Percentiles rank a stretch among this genome's conserved stretches.
Conservation (phyloP, 2,888 invertebrate genomes). For the Chesias legatella region DNA sequence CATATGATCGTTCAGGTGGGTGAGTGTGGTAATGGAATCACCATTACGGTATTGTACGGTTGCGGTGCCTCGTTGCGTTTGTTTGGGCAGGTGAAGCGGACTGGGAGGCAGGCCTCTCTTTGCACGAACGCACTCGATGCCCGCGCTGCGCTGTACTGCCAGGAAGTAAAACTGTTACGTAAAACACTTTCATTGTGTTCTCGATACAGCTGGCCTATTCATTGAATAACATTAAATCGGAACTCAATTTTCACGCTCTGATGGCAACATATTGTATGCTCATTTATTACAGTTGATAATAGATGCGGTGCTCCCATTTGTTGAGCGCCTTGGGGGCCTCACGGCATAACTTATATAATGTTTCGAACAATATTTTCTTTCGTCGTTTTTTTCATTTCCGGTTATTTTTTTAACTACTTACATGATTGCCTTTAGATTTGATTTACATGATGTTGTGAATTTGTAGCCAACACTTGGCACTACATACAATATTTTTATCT, state of each 20-base stretch:
- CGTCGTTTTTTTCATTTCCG: conserved; percentile 6
- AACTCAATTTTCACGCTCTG: conserved; percentile 41
- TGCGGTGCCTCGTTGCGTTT: conserved; percentile 18
- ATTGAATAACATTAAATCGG: conserved; percentile 38
- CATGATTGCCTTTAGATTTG: too few relatives aligned
- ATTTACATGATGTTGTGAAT: too few relatives aligned
- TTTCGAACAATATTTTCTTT: not conserved
- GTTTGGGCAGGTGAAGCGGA: conserved; percentile 18
- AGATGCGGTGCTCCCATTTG: too few relatives aligned
- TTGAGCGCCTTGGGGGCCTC: not conserved
- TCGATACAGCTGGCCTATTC: conserved; percentile 46
- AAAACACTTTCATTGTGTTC: conserved; percentile 63
- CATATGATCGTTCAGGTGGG: conserved; percentile 20
- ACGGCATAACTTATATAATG: conserved; percentile 16
- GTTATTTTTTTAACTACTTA: too few relatives aligned
- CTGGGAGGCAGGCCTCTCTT: conserved; percentile 32
- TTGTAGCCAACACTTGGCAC: too few relatives aligned
- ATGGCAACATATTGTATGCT: conserved; percentile 23
- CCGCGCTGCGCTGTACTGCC: conserved; percentile 31
- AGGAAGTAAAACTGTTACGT: conserved; percentile 45
- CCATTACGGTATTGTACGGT: conserved; percentile 20
- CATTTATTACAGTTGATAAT: too few relatives aligned
- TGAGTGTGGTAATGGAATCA: conserved; percentile 28
- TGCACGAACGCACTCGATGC: conserved; percentile 36
- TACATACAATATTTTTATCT: too few relatives aligned